Evolutionary conservation across 2,888 invertebrate genomes (phyloP).

Genomic region (Lutraria lutraria): DNA sequence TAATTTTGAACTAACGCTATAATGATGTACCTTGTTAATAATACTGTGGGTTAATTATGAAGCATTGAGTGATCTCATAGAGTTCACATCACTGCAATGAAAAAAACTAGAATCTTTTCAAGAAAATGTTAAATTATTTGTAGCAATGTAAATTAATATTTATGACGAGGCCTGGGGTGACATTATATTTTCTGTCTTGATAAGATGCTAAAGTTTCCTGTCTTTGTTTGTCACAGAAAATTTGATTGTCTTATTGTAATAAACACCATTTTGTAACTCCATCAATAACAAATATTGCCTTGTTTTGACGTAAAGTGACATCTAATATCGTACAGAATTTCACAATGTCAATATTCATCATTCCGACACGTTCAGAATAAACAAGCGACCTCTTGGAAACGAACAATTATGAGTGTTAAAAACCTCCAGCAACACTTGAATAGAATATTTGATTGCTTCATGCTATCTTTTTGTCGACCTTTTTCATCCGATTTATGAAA

Average conservation of each 20-base stretch:
- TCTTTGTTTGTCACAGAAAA: slow-evolving; percentile 4
- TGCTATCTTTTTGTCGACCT: slow-evolving; percentile 62
- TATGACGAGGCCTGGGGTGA: not conserved
- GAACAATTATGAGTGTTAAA: slow-evolving; percentile 73
- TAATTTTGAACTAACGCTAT: not conserved
- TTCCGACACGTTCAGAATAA: slow-evolving; percentile 60
- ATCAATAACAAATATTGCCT: slow-evolving; percentile 68
- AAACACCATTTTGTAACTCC: slow-evolving; percentile 52
- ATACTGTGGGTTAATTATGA: not conserved
- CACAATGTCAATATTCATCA: slow-evolving; percentile 67
- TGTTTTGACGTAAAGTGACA: slow-evolving; percentile 70
- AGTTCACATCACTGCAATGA: not conserved
- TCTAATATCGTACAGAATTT: slow-evolving; percentile 69
- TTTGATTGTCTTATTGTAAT: slow-evolving; percentile 45
- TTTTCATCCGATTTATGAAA: slow-evolving; percentile 74
- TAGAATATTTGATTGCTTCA: slow-evolving; percentile 69
- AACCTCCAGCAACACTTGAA: slow-evolving; percentile 69
- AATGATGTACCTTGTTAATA: not conserved
- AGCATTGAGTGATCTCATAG: not conserved
- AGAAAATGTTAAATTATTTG: not conserved
- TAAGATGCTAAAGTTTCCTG: not conserved
- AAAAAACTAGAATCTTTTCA: not conserved
- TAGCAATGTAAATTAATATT: not conserved
- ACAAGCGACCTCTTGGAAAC: slow-evolving; percentile 68
- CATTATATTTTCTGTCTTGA: not conserved